These are phyloP conservation scores for Drosophila rufa DNA, from an alignment of 1,140 invertebrate genomes.

Conservation along the genomic window DNA sequence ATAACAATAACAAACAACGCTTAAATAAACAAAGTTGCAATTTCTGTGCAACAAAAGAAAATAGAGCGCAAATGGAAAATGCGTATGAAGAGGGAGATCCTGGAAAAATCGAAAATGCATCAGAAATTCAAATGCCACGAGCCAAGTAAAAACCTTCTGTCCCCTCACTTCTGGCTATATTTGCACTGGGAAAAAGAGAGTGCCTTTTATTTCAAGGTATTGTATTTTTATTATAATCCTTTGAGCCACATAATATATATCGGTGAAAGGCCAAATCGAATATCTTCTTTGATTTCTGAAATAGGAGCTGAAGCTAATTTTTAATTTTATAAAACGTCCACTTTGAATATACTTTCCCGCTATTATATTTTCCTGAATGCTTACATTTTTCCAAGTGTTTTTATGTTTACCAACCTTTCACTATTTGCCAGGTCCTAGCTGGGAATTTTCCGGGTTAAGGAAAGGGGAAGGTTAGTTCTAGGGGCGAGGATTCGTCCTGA, in stretches of 20 bases:
- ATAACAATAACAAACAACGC: constrained; percentile 38
- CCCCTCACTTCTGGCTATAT: constrained; percentile 19
- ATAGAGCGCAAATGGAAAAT: constrained; percentile 41
- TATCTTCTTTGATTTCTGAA: no score
- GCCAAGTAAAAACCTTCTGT: constrained; percentile 20
- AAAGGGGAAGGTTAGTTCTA: constrained; percentile 11
- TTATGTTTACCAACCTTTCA: constrained; percentile 56
- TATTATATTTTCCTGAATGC: neutral
- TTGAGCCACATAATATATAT: neutral
- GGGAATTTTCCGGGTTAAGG: constrained; percentile 38
- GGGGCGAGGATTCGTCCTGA: constrained; percentile 21
- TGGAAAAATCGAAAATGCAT: constrained; percentile 77
- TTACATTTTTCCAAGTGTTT: constrained; percentile 8
- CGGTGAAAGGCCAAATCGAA: neutral
- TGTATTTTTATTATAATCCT: neutral
- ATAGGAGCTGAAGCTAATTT: no score
- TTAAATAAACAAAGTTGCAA: constrained; percentile 79
- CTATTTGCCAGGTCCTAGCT: constrained; percentile 70
- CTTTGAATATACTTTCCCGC: no score
- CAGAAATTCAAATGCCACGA: constrained; percentile 72
- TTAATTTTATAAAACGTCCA: neutral
- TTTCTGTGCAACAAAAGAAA: constrained; percentile 68
- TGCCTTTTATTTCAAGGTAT: neutral
- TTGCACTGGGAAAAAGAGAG: constrained; percentile 7
- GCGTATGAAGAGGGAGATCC: constrained; percentile 24